Evolutionary conservation across 2,888 invertebrate species (phyloP).

Genomic region (Brenthis ino): DNA sequence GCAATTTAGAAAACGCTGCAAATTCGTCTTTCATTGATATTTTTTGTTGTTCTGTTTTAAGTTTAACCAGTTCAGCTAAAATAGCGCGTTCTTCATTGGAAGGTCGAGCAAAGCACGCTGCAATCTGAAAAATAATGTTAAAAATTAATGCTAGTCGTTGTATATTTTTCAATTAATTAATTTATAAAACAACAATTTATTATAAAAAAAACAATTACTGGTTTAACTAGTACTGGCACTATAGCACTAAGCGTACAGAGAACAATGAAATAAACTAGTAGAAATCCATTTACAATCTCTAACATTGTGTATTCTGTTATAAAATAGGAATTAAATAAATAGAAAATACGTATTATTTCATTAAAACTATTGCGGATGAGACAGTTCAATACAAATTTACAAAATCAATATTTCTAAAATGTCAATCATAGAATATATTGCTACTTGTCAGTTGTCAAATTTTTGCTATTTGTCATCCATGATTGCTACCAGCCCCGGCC

Average conservation of each 20-base stretch:
- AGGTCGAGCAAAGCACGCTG: constrained; percentile 72
- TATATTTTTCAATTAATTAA: too few species aligned
- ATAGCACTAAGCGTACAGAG: constrained; percentile 74
- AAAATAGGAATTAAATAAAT: not conserved
- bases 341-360: not conserved
- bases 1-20: constrained; percentile 82
- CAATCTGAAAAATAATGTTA: constrained; percentile 63
- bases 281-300: constrained; percentile 72
- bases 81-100: constrained; percentile 69
- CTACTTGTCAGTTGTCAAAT: too few species aligned
- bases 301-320: constrained; percentile 55
- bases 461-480: too few species aligned
- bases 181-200: not conserved
- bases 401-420: too few species aligned
- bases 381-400: too few species aligned
- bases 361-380: too few species aligned
- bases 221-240: constrained; percentile 72
- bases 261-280: constrained; percentile 70
- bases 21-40: constrained; percentile 83
- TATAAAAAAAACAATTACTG: constrained; percentile 56
- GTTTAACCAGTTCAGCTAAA: constrained; percentile 62
- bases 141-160: not conserved
- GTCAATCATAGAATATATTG: too few species aligned
- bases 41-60: constrained; percentile 72
- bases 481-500: too few species aligned